A percentile compares a stretch with the other conserved stretches of the same genome.
These are phyloP conservation scores for Myotis myotis DNA, from an alignment of 2,797 vertebrate species.

Conservation along the genomic window DNA sequence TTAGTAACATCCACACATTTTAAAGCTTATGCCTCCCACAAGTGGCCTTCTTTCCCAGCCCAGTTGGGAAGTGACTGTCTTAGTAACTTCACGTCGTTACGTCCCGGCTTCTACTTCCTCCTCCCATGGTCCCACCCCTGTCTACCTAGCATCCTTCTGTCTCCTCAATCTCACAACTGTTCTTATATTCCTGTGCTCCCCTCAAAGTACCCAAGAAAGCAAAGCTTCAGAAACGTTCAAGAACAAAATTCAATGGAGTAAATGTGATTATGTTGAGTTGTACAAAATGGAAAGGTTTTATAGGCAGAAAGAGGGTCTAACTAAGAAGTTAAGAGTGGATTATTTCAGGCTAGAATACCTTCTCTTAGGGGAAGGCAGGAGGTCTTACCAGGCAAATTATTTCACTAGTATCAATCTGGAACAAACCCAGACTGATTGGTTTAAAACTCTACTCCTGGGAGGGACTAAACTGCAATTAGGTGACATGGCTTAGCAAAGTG, in stretches of 20 bases:
- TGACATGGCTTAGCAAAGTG: not conserved
- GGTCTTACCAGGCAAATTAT: not conserved
- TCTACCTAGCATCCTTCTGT: too few relatives aligned
- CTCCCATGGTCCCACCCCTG: too few relatives aligned
- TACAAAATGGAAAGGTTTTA: not conserved
- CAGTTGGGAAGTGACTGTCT: too few relatives aligned
- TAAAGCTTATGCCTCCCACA: too few relatives aligned
- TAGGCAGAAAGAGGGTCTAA: not conserved
- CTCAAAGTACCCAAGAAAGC: slow-evolving; percentile 46
- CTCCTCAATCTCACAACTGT: not conserved
- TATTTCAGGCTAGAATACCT: not conserved
- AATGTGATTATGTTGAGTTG: not conserved
- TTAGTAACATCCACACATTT: too few relatives aligned
- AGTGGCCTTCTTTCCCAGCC: too few relatives aligned
- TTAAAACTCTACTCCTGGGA: not conserved
- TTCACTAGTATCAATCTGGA: not conserved
- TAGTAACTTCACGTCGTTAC: too few relatives aligned
- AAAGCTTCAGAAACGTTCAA: not conserved
- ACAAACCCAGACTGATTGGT: not conserved
- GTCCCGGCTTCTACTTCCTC: too few relatives aligned
- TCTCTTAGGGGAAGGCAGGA: not conserved
- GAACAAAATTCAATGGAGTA: not conserved
- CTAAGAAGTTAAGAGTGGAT: not conserved
- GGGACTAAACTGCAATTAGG: not conserved
- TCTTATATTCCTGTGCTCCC: not conserved